Percentiles rank a stretch among this genome's conserved stretches.
Evolutionary conservation across 2,888 invertebrate species (phyloP).

Genomic region (Ditylenchus weischeri): DNA sequence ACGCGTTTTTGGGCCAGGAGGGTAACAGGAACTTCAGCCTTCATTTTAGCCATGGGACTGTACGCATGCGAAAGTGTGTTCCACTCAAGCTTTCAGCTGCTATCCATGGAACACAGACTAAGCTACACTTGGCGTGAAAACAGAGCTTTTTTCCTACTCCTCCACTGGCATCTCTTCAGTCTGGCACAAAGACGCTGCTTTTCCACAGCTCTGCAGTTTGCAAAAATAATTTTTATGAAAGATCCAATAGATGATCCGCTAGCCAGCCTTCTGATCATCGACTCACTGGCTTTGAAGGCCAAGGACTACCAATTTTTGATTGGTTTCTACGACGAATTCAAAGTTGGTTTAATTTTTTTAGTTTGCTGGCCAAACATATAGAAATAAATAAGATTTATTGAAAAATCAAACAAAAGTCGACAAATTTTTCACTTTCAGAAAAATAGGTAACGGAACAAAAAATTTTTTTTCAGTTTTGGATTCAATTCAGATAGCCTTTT

Average conservation of each 20-base stretch:
- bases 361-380: not conserved
- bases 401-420: too few species aligned
- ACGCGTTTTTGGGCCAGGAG: too few species aligned
- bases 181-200: conserved; percentile 71
- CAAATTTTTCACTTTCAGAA: too few species aligned
- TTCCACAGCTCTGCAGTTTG: conserved; percentile 77
- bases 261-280: conserved; percentile 74
- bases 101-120: conserved; percentile 65
- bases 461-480: too few species aligned
- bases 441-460: too few species aligned
- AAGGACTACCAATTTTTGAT: conserved; percentile 11
- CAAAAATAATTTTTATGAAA: conserved; percentile 75
- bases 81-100: conserved; percentile 75
- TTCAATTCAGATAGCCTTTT: too few species aligned
- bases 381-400: too few species aligned
- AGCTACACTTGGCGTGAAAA: conserved; percentile 79
- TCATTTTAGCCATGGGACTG: conserved; percentile 76
- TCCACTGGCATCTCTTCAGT: conserved; percentile 76
- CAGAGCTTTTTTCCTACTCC: conserved; percentile 74
- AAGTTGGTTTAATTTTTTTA: conserved; percentile 6
- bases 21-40: too few species aligned
- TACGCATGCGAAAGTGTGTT: conserved; percentile 75
- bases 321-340: not conserved
- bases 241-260: conserved; percentile 76
- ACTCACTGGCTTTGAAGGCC: conserved; percentile 74